Evolutionary conservation across 1,140 invertebrate species (phyloP), one percentile per base, ranked within the genome.

Genomic region (Trichonephila inaurata): DNA sequence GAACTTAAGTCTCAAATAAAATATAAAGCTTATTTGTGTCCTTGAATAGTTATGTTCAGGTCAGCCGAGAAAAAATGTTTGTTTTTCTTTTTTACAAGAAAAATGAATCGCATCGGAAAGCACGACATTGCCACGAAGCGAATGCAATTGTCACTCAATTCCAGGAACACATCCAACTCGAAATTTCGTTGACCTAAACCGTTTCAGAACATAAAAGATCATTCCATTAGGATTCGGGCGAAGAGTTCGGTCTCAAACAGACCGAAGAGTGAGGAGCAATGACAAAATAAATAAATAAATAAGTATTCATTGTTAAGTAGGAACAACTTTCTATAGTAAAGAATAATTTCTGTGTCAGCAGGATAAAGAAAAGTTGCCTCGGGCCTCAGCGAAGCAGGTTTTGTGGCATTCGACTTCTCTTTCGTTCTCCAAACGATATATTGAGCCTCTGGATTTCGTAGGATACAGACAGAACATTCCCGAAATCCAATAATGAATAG

Each of bases 321-420:
- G 64, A 92, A 92, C 85, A 85, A 92, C 91, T 92, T 92, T 92
- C 66, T 72, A 81, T 58, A 72, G 61, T 24, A n/a, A 40, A 87
- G 82, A 24, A 87, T 92, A 87, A 92, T 92, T 92, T 92, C 91
- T 92, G 91, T 92, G 91, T 92, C 91, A 92, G 83, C 40, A 92
- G 83, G 91, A 92, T 92, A 92, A 77, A 86, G 66, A 86, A 92
- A 87, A 72, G 83, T 72, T 87, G 24, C 83, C 82, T 40, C n/a
- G 61, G 81, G 64, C 19, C 8, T 14, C 18, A 14, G 24, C n/a
- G 33, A 33, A 87, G 64, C 91, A 87, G 91, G 91, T 92, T 92
- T 92, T 44, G 82, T 83, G 83, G 58, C 91, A 92, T 92, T 64
- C 64, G 83, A n/a, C 12, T 87, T 87, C 44, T 72, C 58, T 91